Evolutionary conservation across 2,797 vertebrate genomes (phyloP).

Genomic region (Argyrosomus regius): DNA sequence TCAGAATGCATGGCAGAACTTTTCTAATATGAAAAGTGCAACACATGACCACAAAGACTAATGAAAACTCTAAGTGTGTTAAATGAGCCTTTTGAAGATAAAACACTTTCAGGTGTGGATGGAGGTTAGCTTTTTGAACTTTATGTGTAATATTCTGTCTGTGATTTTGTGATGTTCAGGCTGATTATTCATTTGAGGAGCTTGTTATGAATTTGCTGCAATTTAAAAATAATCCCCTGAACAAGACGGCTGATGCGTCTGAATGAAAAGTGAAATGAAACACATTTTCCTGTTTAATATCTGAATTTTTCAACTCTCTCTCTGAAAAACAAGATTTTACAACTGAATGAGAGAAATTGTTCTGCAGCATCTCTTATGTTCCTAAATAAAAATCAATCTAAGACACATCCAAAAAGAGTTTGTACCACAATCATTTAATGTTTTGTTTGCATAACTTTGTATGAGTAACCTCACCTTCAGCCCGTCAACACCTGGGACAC

Average conservation of each 20-base stretch:
- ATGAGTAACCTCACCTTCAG: slow-evolving; percentile 89
- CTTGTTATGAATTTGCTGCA: not conserved
- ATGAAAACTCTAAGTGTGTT: slow-evolving; percentile 44
- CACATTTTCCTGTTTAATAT: not conserved
- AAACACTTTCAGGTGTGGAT: slow-evolving; percentile 55
- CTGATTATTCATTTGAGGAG: too few species aligned
- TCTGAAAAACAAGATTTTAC: not conserved
- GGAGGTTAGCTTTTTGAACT: slow-evolving; percentile 19
- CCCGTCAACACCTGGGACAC: slow-evolving; percentile 91
- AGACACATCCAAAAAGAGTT: too few species aligned
- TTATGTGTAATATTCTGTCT: not conserved
- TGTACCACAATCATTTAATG: not conserved
- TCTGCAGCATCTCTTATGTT: not conserved
- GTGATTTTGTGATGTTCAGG: not conserved
- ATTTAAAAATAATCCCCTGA: not conserved
- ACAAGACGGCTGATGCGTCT: not conserved
- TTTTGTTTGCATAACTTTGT: slow-evolving; percentile 4
- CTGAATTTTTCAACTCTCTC: not conserved
- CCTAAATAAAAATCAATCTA: too few species aligned
- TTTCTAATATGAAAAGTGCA: slow-evolving; percentile 49
- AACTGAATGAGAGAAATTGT: not conserved
- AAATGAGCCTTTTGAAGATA: slow-evolving; percentile 42
- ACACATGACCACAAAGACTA: slow-evolving; percentile 39
- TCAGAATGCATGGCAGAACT: slow-evolving; percentile 50
- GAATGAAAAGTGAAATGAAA: not conserved